A percentile compares a stretch with the other conserved stretches of the same genome.
Evolutionary conservation across 2,113 vertebrate species (phyloP).

Genomic region (Rhinopomastus cyanomelas): DNA sequence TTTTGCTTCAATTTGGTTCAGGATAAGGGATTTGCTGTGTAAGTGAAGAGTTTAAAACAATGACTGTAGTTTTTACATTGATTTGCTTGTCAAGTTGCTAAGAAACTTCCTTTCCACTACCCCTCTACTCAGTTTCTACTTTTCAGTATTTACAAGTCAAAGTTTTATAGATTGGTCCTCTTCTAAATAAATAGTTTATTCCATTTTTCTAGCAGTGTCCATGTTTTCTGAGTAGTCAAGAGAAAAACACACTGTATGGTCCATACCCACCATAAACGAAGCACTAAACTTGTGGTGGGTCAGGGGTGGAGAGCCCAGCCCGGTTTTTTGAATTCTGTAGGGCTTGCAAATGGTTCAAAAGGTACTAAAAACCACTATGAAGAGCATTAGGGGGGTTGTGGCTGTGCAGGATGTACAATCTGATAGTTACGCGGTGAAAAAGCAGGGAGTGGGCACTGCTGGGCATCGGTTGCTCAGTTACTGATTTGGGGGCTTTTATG

Average conservation of each 20-base stretch:
- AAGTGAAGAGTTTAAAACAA: background rate
- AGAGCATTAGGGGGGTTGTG: background rate
- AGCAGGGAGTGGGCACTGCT: background rate
- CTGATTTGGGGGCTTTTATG: background rate
- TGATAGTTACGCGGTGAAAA: background rate
- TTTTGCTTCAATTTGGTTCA: background rate
- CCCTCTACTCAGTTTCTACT: background rate
- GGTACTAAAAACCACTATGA: background rate
- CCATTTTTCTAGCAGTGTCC: background rate
- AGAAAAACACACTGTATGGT: background rate
- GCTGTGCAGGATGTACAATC: background rate
- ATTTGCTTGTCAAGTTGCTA: background rate
- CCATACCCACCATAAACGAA: background rate
- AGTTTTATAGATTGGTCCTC: background rate
- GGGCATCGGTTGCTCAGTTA: background rate
- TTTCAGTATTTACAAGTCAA: background rate
- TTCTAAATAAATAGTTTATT: background rate
- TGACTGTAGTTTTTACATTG: background rate
- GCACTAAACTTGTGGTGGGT: background rate
- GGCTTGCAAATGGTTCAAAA: background rate
- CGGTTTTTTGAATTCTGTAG: background rate
- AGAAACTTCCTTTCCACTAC: background rate
- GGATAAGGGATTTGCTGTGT: background rate
- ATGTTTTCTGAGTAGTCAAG: background rate
- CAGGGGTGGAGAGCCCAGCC: background rate